Evolutionary conservation across 1,140 invertebrate genomes (phyloP).

Genomic region (Schlechtendalia chinensis): DNA sequence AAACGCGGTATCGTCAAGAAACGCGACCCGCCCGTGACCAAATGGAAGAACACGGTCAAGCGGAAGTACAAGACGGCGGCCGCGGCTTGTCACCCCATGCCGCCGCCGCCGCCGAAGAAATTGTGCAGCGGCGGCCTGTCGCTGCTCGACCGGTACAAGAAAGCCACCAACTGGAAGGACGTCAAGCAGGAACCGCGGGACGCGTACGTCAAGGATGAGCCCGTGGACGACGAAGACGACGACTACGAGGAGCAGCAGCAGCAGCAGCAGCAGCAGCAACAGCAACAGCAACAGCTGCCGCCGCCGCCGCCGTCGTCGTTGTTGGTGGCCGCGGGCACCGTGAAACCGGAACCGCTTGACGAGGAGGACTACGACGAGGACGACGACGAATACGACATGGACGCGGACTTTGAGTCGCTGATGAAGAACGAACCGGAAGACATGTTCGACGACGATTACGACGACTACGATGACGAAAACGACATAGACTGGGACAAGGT

Average conservation of each 20-base stretch:
- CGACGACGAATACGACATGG: slow-evolving; percentile 18
- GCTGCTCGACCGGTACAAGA: slow-evolving; percentile 33
- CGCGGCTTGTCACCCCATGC: background rate
- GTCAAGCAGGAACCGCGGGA: background rate
- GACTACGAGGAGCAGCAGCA: too few relatives aligned
- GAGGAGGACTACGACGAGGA: slow-evolving; percentile 13
- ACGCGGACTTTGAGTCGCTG: slow-evolving; percentile 19
- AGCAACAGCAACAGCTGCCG: background rate
- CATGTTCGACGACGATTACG: slow-evolving; percentile 25
- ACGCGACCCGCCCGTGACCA: slow-evolving; percentile 37
- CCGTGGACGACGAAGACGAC: background rate
- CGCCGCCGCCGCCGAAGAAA: slow-evolving; percentile 23
- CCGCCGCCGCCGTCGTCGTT: too few relatives aligned
- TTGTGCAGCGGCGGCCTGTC: slow-evolving; percentile 2
- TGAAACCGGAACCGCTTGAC: background rate
- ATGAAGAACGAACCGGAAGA: slow-evolving; percentile 42
- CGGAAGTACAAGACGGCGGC: slow-evolving; percentile 26
- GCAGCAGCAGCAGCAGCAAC: background rate
- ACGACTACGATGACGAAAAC: slow-evolving; percentile 34
- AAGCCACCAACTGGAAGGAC: slow-evolving; percentile 36
- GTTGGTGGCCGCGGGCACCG: too few relatives aligned
- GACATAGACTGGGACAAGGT: slow-evolving; percentile 43
- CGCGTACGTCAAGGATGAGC: background rate
- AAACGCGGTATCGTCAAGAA: slow-evolving; percentile 45
- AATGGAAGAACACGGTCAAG: slow-evolving; percentile 39